phyloP scores from a whole-genome alignment of 2,797 vertebrate species.

The Orestias chungarensis region DNA sequence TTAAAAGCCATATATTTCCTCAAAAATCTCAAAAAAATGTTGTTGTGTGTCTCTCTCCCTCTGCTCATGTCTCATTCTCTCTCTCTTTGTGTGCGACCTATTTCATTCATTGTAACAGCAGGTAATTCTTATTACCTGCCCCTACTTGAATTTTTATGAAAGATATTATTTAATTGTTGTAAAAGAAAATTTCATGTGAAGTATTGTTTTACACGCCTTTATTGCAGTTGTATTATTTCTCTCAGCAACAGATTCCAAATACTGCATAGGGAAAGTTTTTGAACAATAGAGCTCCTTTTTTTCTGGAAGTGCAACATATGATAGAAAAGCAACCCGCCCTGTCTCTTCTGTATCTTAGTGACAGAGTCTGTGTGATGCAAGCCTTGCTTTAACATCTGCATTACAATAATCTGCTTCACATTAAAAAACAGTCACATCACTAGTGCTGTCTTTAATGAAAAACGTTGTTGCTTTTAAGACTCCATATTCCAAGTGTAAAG shows the following conservation, averaged over 20 bases:
- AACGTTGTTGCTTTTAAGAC: conserved; percentile 2
- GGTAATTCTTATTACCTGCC: too few species aligned
- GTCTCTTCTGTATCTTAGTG: conserved; percentile 13
- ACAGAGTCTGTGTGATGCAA: conserved; percentile 14
- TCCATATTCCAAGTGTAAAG: conserved; percentile 20
- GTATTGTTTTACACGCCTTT: neutral
- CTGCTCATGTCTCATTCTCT: too few species aligned
- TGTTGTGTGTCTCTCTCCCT: too few species aligned
- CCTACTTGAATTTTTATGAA: neutral
- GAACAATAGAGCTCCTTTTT: conserved; percentile 32
- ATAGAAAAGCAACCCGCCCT: conserved; percentile 14
- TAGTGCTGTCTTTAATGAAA: neutral
- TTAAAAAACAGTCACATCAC: neutral
- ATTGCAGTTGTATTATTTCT: conserved; percentile 18
- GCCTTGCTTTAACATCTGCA: neutral
- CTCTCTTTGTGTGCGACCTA: too few species aligned
- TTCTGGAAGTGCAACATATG: conserved; percentile 32
- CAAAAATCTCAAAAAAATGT: too few species aligned
- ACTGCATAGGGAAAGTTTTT: conserved; percentile 27
- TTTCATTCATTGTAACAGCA: too few species aligned
- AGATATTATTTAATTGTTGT: neutral
- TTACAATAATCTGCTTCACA: conserved; percentile 6
- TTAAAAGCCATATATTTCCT: too few species aligned
- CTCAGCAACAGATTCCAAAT: conserved; percentile 37
- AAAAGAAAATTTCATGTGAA: neutral